A percentile compares a stretch with the other conserved stretches of the same genome.
Evolutionary conservation across 1,140 invertebrate genomes (phyloP).

Genomic region (Aphelenchoides avenae): DNA sequence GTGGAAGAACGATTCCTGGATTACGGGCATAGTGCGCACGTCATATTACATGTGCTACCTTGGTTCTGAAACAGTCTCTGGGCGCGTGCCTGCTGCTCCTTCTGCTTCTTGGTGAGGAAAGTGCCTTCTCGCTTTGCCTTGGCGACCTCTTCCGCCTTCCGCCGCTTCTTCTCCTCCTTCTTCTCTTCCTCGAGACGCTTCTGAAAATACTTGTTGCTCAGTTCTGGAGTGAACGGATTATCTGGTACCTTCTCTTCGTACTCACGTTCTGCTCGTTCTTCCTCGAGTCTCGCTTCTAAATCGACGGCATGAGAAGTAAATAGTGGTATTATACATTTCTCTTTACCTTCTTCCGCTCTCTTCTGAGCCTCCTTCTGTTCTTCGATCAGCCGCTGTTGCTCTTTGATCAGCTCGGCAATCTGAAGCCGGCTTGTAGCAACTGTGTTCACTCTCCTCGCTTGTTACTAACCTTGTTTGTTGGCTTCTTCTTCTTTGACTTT

Average conservation of each 20-base stretch:
- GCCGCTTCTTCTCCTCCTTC: slow-evolving; percentile 43
- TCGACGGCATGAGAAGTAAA: too few species aligned
- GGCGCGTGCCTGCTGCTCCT: slow-evolving; percentile 17
- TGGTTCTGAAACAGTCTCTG: slow-evolving; percentile 24
- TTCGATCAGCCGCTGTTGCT: slow-evolving; percentile 27
- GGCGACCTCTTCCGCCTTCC: slow-evolving; percentile 46
- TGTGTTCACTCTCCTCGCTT: slow-evolving; percentile 27
- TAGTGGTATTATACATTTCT: slow-evolving; percentile 22
- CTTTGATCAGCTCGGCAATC: slow-evolving; percentile 35
- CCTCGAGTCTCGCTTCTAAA: too few species aligned
- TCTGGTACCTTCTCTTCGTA: not conserved
- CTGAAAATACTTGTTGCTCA: slow-evolving; percentile 21
- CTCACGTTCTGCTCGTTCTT: slow-evolving; percentile 10
- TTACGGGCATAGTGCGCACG: not conserved
- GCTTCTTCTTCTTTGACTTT: slow-evolving; percentile 16
- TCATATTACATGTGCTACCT: slow-evolving; percentile 21
- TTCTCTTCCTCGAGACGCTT: slow-evolving; percentile 29
- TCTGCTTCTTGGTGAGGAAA: slow-evolving; percentile 47
- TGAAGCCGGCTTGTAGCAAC: slow-evolving; percentile 24
- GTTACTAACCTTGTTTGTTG: slow-evolving; percentile 35
- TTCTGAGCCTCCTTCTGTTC: slow-evolving; percentile 33
- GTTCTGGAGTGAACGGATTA: not conserved
- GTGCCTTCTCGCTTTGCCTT: slow-evolving; percentile 55
- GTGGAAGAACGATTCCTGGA: slow-evolving; percentile 24
- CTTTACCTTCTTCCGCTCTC: slow-evolving; percentile 25